phyloP scores from a whole-genome alignment of 2,113 vertebrate species.

The Scopus umbretta region DNA sequence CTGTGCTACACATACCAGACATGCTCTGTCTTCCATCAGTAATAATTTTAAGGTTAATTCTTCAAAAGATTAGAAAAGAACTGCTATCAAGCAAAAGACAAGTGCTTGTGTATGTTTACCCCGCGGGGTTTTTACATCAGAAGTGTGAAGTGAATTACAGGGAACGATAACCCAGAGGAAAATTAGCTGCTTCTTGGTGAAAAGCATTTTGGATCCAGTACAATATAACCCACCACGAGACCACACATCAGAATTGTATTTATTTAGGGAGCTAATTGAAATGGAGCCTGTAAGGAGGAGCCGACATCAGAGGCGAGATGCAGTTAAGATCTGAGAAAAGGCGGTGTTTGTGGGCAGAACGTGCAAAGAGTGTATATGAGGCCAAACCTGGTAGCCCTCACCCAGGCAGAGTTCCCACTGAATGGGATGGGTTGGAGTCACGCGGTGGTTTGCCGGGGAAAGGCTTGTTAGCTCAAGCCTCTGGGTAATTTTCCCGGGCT shows the following conservation, averaged over 20 bases:
- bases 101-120: neutral
- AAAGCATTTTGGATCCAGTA: conserved; percentile 33
- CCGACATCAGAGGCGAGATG: neutral
- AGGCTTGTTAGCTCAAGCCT: neutral
- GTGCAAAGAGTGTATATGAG: fast-evolving
- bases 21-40: neutral
- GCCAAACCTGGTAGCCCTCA: neutral
- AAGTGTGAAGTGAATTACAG: conserved; percentile 19
- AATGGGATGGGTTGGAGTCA: neutral
- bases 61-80: neutral
- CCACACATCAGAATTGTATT: conserved; percentile 38
- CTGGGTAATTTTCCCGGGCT: neutral
- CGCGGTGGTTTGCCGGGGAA: neutral
- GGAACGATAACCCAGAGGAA: neutral
- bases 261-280: conserved; percentile 45
- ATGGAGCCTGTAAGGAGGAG: conserved; percentile 3
- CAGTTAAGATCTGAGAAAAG: neutral
- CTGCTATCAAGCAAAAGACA: neutral
- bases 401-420: neutral
- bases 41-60: neutral
- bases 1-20: neutral
- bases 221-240: conserved; percentile 7
- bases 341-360: neutral
- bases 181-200: neutral
- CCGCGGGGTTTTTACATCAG: conserved; percentile 6